Base-by-base conservation (phyloP, 1,140 invertebrate genomes). In the Brachionus calyciflorus region DNA sequence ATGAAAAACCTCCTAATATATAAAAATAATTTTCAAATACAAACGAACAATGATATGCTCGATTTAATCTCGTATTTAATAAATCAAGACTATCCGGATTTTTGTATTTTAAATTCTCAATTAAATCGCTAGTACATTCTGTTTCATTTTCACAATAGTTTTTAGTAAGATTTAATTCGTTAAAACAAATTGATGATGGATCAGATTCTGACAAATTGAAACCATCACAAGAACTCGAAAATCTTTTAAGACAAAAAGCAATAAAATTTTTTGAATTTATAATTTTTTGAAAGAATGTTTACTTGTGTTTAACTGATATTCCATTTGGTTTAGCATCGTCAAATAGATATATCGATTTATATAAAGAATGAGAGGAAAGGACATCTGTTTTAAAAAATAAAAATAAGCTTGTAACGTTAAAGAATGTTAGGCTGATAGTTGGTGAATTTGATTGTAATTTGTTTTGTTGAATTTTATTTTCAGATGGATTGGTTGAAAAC, bases 31-130 rank as follows among this genome's bases (percentile, higher is more conserved):
- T 51, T 30, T 73, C 33, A 28, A 17, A 55, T 12, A 21, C 2
- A 41, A 73, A 55, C n/a, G 69, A 49, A 41, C 69, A 73, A 41
- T 73, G 69, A 51, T 21, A 49, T 51, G 69, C 69, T 73, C 69
- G 69, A 17, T 60, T 60, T 17, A 60, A 12, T 33, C 37, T 60
- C 37, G 30, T 60, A 4, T 60, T 33, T 17, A 60, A 37, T 33
- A 60, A 17, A 19, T 60, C 37, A 10, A n/a, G 14, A 17, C 28
- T 60, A 60, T 60, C 55, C 10, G 9, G 0, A 37, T 40, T 65
- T 65, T 26, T 1, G 41, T 65, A 65, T 10, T n/a, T 21, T 9
- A 65, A 21, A n/a, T 12, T 44, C 12, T 65, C 60, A 12, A 65
- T 41, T 44, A 65, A 24, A 19, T 65, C 24, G 12, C 6, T 10